Evolutionary conservation across 2,797 vertebrate species (phyloP), one percentile per base, ranked within the genome.

Genomic region (Naso thynnoides): DNA sequence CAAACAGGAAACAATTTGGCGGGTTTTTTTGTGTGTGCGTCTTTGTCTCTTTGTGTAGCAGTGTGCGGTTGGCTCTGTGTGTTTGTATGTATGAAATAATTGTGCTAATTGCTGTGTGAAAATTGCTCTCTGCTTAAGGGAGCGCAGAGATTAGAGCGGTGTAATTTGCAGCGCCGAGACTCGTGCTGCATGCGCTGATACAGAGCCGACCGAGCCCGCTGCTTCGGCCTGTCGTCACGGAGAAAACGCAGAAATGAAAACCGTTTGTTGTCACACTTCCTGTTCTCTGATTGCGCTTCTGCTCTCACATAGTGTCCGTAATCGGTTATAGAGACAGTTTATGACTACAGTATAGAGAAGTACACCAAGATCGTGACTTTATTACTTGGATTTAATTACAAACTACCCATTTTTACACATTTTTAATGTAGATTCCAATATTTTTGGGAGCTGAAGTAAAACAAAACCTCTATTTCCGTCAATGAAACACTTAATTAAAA

Each of bases 101-200:
- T 85, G 87, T 76, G 70, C 84, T 90, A 91, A 90, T 91, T 91
- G 86, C 87, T 89, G 89, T 89, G 88, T 87, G 85, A 88, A 90
- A 90, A 90, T 86, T 78, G 77, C 50, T 63, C 61, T 55, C 64
- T 38, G 82, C 69, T 82, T 76, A 83, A 61, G 59, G 80, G 78
- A 82, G 78, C 38, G 15, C 70, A 39, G 24, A 64, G 84, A 85
- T 85, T 56, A 72, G 72, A 73, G 77, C 66, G 8, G 66, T 70
- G 78, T 83, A 39, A 81, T 89, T 78, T 84, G 77, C 76, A 55
- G 54, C 4, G 18, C 0, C 26, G 60, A 49, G 56, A 44, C 64
- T 73, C 15, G 48, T 53, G 70, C 13, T 31, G 9, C 66, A 6
- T 38, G 70, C 53, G 27, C 63, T 24, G 87, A 79, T 6, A 80